Percentiles rank a stretch among this genome's conserved stretches.
Conservation (phyloP, 2,888 invertebrate species). For the Tenthredo scrophulariae region DNA sequence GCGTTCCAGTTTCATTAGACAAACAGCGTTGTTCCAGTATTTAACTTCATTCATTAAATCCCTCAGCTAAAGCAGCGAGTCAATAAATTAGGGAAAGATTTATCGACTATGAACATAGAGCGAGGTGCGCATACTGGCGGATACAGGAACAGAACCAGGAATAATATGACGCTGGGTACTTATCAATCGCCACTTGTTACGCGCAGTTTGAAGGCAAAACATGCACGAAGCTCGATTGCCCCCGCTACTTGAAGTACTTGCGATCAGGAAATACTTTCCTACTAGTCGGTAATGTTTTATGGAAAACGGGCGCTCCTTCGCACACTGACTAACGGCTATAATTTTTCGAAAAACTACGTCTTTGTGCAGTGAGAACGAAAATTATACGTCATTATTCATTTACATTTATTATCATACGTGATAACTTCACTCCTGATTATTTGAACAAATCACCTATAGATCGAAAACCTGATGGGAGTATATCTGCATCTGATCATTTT, state of each 20-base stretch:
- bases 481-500: no score
- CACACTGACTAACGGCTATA: neutral
- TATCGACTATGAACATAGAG: conserved; percentile 6
- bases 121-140: neutral
- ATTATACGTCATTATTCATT: neutral
- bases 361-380: neutral
- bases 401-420: neutral
- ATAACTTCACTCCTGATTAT: neutral
- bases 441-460: neutral
- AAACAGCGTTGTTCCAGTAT: neutral
- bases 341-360: neutral
- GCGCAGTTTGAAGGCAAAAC: conserved; percentile 66
- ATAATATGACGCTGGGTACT: conserved; percentile 20
- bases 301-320: conserved; percentile 62
- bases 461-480: no score
- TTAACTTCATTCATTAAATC: conserved; percentile 2
- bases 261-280: conserved; percentile 66
- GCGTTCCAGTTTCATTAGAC: conserved; percentile 8
- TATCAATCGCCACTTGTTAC: conserved; percentile 58
- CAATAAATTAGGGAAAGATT: conserved; percentile 15
- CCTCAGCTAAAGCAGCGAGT: neutral
- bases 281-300: conserved; percentile 65
- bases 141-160: neutral
- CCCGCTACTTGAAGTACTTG: conserved; percentile 19
- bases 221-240: conserved; percentile 59